These are phyloP conservation scores for Dynastes maya DNA, from an alignment of 2,888 invertebrate species.

Conservation along the genomic window DNA sequence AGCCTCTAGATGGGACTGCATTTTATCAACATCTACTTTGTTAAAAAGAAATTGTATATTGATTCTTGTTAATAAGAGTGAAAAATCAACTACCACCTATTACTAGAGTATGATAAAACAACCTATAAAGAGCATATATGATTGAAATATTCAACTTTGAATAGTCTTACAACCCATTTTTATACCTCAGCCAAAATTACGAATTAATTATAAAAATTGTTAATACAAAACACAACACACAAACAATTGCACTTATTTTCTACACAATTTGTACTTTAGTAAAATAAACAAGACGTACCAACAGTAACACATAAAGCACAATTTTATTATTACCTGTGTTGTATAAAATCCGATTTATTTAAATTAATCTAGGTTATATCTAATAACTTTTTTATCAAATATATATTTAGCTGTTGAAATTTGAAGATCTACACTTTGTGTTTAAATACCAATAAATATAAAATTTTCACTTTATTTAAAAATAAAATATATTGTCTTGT, in stretches of 20 bases:
- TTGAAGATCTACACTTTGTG: neutral
- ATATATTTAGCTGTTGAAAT: neutral
- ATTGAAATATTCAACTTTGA: slow-evolving; percentile 13
- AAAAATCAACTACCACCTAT: slow-evolving; percentile 39
- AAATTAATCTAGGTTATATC: slow-evolving; percentile 27
- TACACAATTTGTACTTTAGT: slow-evolving; percentile 21
- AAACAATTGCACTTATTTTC: slow-evolving; percentile 33
- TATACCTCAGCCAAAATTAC: slow-evolving; percentile 28
- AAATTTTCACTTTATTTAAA: slow-evolving; percentile 18
- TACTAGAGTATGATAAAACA: slow-evolving; percentile 36
- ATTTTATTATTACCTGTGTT: slow-evolving; percentile 40
- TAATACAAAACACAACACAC: slow-evolving; percentile 12
- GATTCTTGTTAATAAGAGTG: slow-evolving; percentile 39
- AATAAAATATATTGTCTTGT: slow-evolving; percentile 17
- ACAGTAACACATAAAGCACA: slow-evolving; percentile 45
- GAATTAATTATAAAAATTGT: slow-evolving; percentile 19
- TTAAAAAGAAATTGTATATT: slow-evolving; percentile 39
- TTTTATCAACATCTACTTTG: slow-evolving; percentile 58
- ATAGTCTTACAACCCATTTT: slow-evolving; percentile 4
- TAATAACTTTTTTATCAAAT: neutral
- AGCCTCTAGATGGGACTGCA: slow-evolving; percentile 71
- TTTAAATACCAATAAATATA: neutral
- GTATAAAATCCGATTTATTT: slow-evolving; percentile 20
- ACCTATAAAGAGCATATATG: slow-evolving; percentile 43
- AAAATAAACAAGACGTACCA: slow-evolving; percentile 42